Conservation (phyloP, 2,113 vertebrate species). For the Salvelinus namaycush region DNA sequence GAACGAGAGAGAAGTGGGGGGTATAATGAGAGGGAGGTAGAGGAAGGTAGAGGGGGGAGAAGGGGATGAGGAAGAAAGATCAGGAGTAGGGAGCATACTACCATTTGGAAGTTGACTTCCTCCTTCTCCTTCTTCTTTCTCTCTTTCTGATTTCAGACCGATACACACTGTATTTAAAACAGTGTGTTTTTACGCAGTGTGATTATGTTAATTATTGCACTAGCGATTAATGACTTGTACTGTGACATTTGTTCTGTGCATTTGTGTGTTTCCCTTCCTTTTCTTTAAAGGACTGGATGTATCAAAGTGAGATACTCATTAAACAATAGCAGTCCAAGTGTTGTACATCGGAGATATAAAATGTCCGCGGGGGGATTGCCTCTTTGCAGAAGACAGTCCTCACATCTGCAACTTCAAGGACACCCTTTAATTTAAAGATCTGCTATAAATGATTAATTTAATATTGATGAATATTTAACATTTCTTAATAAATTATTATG, state of each 20-base stretch:
- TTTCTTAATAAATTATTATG: conserved; percentile 78
- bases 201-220: conserved; percentile 36
- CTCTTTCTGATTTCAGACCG: conserved; percentile 3
- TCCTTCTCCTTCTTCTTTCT: background rate
- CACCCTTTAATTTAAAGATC: conserved; percentile 75
- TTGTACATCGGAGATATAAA: conserved; percentile 60
- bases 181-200: conserved; percentile 3
- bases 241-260: conserved; percentile 34
- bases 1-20: background rate
- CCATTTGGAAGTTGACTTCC: background rate
- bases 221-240: conserved; percentile 37
- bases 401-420: conserved; percentile 73
- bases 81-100: background rate
- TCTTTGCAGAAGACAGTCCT: conserved; percentile 62
- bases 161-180: background rate
- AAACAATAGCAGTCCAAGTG: conserved; percentile 50
- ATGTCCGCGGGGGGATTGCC: conserved; percentile 63
- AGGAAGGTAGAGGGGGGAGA: background rate
- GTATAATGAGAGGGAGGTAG: background rate
- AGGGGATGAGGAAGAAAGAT: background rate
- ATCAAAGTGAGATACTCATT: conserved; percentile 62
- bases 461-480: conserved; percentile 79
- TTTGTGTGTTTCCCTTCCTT: conserved; percentile 33
- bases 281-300: conserved; percentile 31
- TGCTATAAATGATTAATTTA: conserved; percentile 77